Evolutionary conservation across 2,113 vertebrate species (phyloP).

Genomic region (Dicrurus megarhynchus): DNA sequence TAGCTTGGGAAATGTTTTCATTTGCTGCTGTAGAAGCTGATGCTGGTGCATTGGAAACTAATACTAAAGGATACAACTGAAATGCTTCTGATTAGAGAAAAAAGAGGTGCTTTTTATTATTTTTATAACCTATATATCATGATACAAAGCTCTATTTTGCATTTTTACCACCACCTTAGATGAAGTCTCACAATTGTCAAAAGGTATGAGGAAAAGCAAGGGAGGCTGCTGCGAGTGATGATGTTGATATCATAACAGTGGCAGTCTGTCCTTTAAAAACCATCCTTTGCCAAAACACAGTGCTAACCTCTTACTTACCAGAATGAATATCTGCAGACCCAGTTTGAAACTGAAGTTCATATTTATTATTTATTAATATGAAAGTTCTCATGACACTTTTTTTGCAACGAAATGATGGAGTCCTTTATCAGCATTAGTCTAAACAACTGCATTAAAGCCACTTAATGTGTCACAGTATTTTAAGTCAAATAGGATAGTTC

Average conservation of each 20-base stretch:
- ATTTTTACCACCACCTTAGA: neutral
- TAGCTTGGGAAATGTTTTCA: neutral
- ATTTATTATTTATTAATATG: neutral
- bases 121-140: neutral
- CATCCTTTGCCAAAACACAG: neutral
- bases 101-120: neutral
- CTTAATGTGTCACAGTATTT: neutral
- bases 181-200: neutral
- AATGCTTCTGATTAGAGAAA: neutral
- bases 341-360: neutral
- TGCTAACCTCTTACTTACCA: neutral
- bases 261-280: neutral
- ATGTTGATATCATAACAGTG: neutral
- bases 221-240: neutral
- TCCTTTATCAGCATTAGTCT: neutral
- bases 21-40: neutral
- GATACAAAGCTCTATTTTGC: neutral
- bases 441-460: neutral
- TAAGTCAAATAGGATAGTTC: neutral
- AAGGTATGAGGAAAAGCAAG: neutral
- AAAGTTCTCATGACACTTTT: neutral
- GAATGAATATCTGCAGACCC: neutral
- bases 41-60: neutral
- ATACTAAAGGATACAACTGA: rapidly evolving
- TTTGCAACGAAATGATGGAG: neutral